Evolutionary conservation across 2,888 invertebrate species (phyloP).

Genomic region (Fragum whitleyi): DNA sequence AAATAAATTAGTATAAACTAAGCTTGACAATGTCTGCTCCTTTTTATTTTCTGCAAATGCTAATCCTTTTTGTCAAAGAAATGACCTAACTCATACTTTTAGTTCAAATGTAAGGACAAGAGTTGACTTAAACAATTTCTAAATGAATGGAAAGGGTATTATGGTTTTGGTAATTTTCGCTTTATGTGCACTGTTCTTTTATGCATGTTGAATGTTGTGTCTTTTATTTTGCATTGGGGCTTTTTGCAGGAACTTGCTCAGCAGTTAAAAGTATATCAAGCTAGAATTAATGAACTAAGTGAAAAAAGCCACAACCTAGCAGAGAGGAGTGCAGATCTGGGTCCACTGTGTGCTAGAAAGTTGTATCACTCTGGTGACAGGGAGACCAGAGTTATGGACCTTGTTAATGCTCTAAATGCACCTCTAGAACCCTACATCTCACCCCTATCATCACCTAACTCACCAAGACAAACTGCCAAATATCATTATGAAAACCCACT

Average conservation of each 20-base stretch:
- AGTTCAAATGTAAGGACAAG: too few relatives aligned
- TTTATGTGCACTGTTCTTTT: background rate
- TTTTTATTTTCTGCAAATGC: too few relatives aligned
- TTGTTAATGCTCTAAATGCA: constrained; percentile 57
- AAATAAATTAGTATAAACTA: too few relatives aligned
- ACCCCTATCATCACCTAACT: constrained; percentile 53
- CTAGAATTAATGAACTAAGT: constrained; percentile 75
- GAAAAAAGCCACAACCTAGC: constrained; percentile 76
- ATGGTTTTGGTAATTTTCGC: constrained; percentile 5
- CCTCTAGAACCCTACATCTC: constrained; percentile 61
- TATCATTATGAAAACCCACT: constrained; percentile 65
- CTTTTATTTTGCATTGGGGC: constrained; percentile 24
- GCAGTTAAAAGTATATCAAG: constrained; percentile 78
- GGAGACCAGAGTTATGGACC: constrained; percentile 51
- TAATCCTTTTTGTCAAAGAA: too few relatives aligned
- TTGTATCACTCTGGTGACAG: constrained; percentile 59
- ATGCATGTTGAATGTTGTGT: constrained; percentile 35
- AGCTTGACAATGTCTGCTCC: too few relatives aligned
- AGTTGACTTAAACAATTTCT: too few relatives aligned
- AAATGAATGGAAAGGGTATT: too few relatives aligned
- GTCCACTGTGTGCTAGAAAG: constrained; percentile 61
- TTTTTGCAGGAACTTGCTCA: constrained; percentile 78
- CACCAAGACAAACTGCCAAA: constrained; percentile 47
- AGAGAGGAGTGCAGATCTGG: constrained; percentile 66
- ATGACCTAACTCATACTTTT: too few relatives aligned